Conservation (phyloP, 92 coral and sea anemone species). For the Hydrozoanthus gracilis region DNA sequence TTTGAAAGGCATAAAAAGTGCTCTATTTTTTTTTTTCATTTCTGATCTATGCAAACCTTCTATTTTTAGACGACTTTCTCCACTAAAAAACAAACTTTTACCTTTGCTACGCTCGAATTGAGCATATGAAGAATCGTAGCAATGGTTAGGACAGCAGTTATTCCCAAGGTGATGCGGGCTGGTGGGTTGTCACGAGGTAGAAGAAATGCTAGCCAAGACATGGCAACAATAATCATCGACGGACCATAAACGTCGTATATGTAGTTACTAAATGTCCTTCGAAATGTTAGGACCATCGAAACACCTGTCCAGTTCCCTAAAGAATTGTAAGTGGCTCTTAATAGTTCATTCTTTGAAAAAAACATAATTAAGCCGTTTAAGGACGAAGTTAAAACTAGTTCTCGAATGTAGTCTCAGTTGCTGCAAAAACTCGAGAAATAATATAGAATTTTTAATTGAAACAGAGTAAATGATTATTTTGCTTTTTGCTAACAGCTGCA, state of each 20-base stretch:
- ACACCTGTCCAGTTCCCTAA: not conserved
- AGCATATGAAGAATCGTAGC: too few relatives aligned
- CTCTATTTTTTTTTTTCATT: too few relatives aligned
- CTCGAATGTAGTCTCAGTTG: not conserved
- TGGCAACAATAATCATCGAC: not conserved
- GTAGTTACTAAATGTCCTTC: slow-evolving; percentile 1
- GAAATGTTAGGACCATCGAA: not conserved
- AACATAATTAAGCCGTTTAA: not conserved
- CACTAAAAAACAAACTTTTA: too few relatives aligned
- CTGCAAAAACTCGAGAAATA: not conserved
- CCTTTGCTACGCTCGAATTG: too few relatives aligned
- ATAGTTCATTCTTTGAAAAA: not conserved
- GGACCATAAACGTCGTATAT: slow-evolving; percentile 8
- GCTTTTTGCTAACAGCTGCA: not conserved
- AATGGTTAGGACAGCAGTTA: too few relatives aligned
- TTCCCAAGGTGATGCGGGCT: too few relatives aligned
- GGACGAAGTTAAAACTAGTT: not conserved
- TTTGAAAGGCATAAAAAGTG: too few relatives aligned
- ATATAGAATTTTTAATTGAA: not conserved
- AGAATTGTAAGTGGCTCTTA: not conserved
- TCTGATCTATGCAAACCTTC: too few relatives aligned
- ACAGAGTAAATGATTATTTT: not conserved
- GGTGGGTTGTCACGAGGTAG: not conserved
- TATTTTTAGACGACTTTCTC: too few relatives aligned
- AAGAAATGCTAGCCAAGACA: slow-evolving; percentile 1